These are phyloP conservation scores for Drosophila melanocephala DNA, from an alignment of 2,888 invertebrate species.

Conservation along the genomic window DNA sequence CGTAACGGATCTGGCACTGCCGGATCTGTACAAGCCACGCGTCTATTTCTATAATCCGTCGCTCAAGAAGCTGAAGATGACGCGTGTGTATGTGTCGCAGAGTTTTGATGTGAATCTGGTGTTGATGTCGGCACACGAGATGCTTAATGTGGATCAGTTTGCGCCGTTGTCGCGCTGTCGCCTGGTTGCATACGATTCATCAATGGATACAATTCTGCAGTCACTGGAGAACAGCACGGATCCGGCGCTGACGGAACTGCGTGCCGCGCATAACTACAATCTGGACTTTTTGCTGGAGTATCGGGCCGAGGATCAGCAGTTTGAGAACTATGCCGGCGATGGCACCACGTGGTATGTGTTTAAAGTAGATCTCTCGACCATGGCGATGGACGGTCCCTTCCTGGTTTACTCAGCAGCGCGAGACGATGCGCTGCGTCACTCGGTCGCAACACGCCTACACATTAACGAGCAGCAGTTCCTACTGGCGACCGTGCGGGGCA, in stretches of 20 bases:
- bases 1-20: slow-evolving; percentile 86
- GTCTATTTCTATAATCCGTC: slow-evolving; percentile 89
- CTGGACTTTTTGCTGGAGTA: slow-evolving; percentile 90
- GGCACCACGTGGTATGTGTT: slow-evolving; percentile 88
- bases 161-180: slow-evolving; percentile 89
- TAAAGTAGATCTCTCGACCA: slow-evolving; percentile 87
- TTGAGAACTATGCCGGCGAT: slow-evolving; percentile 88
- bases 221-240: slow-evolving; percentile 88
- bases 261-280: slow-evolving; percentile 73
- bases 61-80: slow-evolving; percentile 86
- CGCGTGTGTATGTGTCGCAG: slow-evolving; percentile 87
- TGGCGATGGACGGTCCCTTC: slow-evolving; percentile 88
- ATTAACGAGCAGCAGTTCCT: slow-evolving; percentile 78
- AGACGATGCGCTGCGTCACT: slow-evolving; percentile 87
- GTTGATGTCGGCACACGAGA: slow-evolving; percentile 87
- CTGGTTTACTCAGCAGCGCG: slow-evolving; percentile 87
- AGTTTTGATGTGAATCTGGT: slow-evolving; percentile 88
- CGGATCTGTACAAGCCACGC: slow-evolving; percentile 87
- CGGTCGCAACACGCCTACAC: slow-evolving; percentile 86
- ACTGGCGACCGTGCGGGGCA: slow-evolving; percentile 78
- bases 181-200: slow-evolving; percentile 89
- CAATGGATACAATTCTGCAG: slow-evolving; percentile 88
- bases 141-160: slow-evolving; percentile 87
- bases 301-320: slow-evolving; percentile 87
- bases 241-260: slow-evolving; percentile 78